Evolutionary conservation across 2,888 invertebrate species (phyloP), one percentile per base, ranked within the genome.

Genomic region (Eristalis tenax): DNA sequence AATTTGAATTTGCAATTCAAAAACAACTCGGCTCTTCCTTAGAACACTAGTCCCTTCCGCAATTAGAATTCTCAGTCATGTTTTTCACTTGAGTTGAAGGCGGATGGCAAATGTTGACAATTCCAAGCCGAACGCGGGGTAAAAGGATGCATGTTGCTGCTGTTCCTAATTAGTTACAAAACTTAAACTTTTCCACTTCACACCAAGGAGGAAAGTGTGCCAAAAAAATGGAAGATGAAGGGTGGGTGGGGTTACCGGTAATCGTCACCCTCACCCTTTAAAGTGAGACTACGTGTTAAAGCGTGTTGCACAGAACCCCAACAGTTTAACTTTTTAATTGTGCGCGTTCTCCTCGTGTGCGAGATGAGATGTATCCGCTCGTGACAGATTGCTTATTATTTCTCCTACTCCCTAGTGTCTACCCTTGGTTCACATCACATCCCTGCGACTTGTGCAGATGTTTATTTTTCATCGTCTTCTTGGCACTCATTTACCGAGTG

Each of bases 141-240:
- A 3, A 43, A 8, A 18, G 50, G 50, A 18, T 50, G 50, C 50
- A 50, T 15, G 26, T 15, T 26, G 59, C 59, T 23, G 64, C 77
- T 69, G 13, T 77, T 71, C 63, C 70, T 86, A 78, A 86, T 82
- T 82, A 86, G 85, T 86, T 82, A 77, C 69, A 86, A 86, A 86
- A 82, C 74, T 82, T 82, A 76, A 84, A 85, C 66, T 85, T 81
- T 76, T 66, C 66, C 74, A 57, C 71, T 83, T 86, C 69, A 71
- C 74, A 75, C 78, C 56, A 75, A 57, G 40, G 75, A 76, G 50
- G n/a, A 43, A 5, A 61, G 40, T 61, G 65, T 65, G 66, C 22
- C 8, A 50, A 64, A 63, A 70, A 81, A 65, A 64, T 32, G 15
- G 18, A 35, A 13, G 3, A 65, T 2, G 10, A 13, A 13, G 15